These are phyloP conservation scores for Lophochroa leadbeateri DNA, from an alignment of 2,113 vertebrate species.

Conservation along the genomic window DNA sequence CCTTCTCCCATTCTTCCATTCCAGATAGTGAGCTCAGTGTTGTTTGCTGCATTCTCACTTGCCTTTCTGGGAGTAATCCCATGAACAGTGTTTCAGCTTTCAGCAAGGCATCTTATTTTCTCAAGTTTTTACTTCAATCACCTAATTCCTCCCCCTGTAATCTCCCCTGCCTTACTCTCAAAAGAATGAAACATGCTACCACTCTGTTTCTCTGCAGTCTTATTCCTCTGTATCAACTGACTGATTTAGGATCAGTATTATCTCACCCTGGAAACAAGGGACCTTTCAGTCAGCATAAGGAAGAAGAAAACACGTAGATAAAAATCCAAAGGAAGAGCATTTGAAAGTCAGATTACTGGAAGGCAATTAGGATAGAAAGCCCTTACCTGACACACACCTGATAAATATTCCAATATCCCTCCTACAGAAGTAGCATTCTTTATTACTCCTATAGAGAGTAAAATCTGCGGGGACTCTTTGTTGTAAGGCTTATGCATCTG, in stretches of 20 bases:
- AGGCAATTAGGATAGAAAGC: conserved; percentile 35
- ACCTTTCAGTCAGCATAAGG: conserved; percentile 28
- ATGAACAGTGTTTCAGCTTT: background rate
- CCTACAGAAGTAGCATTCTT: background rate
- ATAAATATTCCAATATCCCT: conserved; percentile 51
- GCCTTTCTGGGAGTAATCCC: background rate
- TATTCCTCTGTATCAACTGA: background rate
- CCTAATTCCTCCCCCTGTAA: background rate
- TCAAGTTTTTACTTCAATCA: conserved; percentile 5
- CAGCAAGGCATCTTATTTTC: conserved; percentile 6
- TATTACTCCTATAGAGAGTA: background rate
- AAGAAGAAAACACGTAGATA: background rate
- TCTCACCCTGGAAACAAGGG: conserved; percentile 52
- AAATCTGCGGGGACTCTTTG: conserved; percentile 15
- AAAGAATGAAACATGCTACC: conserved; percentile 17
- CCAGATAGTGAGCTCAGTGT: background rate
- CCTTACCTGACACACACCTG: background rate
- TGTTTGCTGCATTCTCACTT: background rate
- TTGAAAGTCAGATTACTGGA: conserved; percentile 46
- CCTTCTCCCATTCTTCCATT: background rate
- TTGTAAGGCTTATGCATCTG: background rate
- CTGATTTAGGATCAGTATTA: conserved; percentile 23
- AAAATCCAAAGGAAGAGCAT: conserved; percentile 39
- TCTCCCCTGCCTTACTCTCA: background rate
- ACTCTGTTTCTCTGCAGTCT: background rate